Evolutionary conservation across 2,797 vertebrate genomes (phyloP).

Genomic region (Cirrhinus mrigala): DNA sequence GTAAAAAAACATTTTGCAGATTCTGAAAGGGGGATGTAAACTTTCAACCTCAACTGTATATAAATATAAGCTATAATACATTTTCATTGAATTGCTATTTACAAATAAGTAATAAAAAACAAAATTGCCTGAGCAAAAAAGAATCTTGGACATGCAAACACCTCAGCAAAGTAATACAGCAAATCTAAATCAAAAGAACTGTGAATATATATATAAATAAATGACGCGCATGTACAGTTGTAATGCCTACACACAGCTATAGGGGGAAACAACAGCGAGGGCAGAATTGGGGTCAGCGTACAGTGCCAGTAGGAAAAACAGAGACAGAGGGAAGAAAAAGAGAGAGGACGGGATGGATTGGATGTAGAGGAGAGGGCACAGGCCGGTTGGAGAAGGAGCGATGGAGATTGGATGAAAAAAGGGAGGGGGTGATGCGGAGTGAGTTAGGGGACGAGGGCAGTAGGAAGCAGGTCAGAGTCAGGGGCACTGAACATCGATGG

Average conservation of each 20-base stretch:
- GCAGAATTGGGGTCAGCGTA: constrained; percentile 57
- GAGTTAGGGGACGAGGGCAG: constrained; percentile 24
- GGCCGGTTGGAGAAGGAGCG: constrained; percentile 48
- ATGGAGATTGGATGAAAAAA: constrained; percentile 59
- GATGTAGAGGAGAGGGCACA: constrained; percentile 48
- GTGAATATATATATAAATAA: no score
- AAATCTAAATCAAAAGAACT: background rate
- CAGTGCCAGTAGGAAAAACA: constrained; percentile 61
- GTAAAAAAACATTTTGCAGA: no score
- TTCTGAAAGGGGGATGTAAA: no score
- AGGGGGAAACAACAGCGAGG: constrained; percentile 36
- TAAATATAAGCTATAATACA: background rate
- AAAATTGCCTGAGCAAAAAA: background rate
- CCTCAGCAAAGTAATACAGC: background rate
- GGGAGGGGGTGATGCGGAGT: constrained; percentile 28
- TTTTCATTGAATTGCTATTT: background rate
- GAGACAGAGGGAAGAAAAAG: constrained; percentile 41
- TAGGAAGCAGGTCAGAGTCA: constrained; percentile 43
- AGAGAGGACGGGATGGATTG: constrained; percentile 56
- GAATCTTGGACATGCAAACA: background rate
- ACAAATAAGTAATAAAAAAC: background rate
- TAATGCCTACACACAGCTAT: constrained; percentile 10
- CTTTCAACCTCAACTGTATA: background rate
- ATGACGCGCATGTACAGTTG: constrained; percentile 28
- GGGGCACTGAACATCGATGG: constrained; percentile 40